Base-by-base conservation (phyloP, 2,888 invertebrate genomes). In the Siphlonurus alternatus region DNA sequence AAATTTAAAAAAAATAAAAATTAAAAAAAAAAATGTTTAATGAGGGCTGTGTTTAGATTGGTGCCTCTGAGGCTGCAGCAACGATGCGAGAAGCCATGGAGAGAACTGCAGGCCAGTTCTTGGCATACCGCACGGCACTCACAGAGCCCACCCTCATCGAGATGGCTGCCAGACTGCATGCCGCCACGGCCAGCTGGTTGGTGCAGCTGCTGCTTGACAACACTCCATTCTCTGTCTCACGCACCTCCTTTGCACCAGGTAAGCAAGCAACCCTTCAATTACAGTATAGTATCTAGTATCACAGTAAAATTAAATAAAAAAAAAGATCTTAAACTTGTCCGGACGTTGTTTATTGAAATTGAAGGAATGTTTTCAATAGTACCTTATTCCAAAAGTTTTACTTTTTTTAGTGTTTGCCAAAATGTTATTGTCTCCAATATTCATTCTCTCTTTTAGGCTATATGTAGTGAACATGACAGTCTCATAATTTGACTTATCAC, bases 101-200 rank as follows among this genome's bases (percentile, higher is more conserved):
- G n/a, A 56, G 56, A 56, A 7, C 22, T n/a, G 22, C 56, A 20
- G 56, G 19, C 20, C 56, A 56, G 19, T 20, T 56, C 5, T n/a
- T 56, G 5, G n/a, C 19, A n/a, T 56, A 56, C 20, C n/a, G 56
- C 7, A 75, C 91, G 66, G 87, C 87, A 15, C 77, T 96, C 7
- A 80, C 88, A 5, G 88, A 89, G 72, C 88, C 88, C 0, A 81
- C 83, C 20, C 83, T 87, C 74, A 75, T 92, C 66, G 81, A 82
- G 23, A 80, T 85, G 70, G 75, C 89, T 67, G 80, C 88, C 67
- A 83, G 87, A 66, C 87, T 96, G 70, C 85, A 88, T 70, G 86
- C 91, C 20, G 86, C 88, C 18, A 87, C 93, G 0, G 85, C 91
- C 62, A 83, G 84, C 63, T 96, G 93, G 93, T 75, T 96, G 51